These are phyloP conservation scores for Eudemis profundana DNA, from an alignment of 2,888 invertebrate genomes.

Conservation along the genomic window DNA sequence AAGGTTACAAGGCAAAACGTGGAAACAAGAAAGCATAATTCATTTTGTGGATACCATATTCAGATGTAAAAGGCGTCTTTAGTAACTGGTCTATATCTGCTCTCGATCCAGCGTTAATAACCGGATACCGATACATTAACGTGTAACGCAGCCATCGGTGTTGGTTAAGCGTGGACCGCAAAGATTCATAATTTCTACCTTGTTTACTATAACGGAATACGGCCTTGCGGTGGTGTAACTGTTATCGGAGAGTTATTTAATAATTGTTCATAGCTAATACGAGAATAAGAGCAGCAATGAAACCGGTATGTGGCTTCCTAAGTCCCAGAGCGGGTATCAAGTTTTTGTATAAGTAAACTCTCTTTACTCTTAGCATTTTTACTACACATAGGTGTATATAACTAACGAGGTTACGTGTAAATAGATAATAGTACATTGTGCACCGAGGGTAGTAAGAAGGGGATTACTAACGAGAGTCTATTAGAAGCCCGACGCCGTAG, in stretches of 20 bases:
- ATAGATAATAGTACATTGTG: no score
- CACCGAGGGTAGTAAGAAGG: no score
- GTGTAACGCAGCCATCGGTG: slow-evolving; percentile 30
- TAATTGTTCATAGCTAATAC: slow-evolving; percentile 21
- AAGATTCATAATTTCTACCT: slow-evolving; percentile 39
- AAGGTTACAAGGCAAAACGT: no score
- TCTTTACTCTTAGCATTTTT: no score
- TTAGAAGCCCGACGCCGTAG: no score
- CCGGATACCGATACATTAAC: slow-evolving; percentile 39
- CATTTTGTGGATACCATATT: neutral
- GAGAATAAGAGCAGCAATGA: slow-evolving; percentile 1
- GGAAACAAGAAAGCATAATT: neutral
- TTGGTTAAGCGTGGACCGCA: slow-evolving; percentile 39
- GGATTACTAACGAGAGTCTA: no score
- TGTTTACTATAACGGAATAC: slow-evolving; percentile 40
- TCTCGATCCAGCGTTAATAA: slow-evolving; percentile 34
- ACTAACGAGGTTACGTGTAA: no score
- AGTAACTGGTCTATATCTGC: slow-evolving; percentile 13
- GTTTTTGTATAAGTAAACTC: neutral
- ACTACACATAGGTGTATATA: no score
- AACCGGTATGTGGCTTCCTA: neutral
- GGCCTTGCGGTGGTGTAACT: slow-evolving; percentile 37
- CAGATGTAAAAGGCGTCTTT: neutral
- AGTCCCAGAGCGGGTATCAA: neutral
- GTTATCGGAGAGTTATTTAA: slow-evolving; percentile 33